Evolutionary conservation across 2,888 invertebrate genomes (phyloP), one percentile per base, ranked within the genome.

Genomic region (Drosophila koepferae): DNA sequence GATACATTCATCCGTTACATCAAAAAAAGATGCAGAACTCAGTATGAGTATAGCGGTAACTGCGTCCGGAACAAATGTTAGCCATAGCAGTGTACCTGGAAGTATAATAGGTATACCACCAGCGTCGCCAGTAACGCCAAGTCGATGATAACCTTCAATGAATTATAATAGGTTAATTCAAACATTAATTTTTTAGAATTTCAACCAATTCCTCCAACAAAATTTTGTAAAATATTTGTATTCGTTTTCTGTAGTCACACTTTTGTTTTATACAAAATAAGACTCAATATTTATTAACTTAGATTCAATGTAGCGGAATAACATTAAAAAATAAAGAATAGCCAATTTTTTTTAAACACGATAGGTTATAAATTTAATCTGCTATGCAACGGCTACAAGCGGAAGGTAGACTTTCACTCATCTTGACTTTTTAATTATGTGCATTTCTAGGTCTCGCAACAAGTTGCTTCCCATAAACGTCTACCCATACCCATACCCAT

Each of bases 61-160:
- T 60, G 63, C 74, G 14, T 66, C 73, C n/a, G 75, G 77, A 51
- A 41, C 62, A 7, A 74, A 66, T 28, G 75, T 73, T 43, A 72
- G 61, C 36, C 86, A 81, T 18, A 64, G 49, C 41, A 59, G 61
- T 63, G 69, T 75, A 36, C 69, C 85, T 38, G 79, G 77, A n/a
- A 81, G 63, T 41, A 82, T 87, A n/a, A 79, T 87, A 20, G 86
- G 87, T n/a, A 82, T 89, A 67, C 81, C 89, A 67, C 78, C 89
- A 59, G 75, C 86, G 40, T 77, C 91, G 61, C 80, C 91, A 41
- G 78, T 85, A 28, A 81, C 86, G 58, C 81, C 81, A 43, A 91
- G 90, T 80, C 91, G 91, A 91, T 91, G 91, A 91, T 91, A 91
- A 86, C 72, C 59, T 59, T 63, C 49, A 40, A 20, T 34, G 68